These are phyloP conservation scores for Zaprionus africanus DNA, from an alignment of 1,140 invertebrate genomes.

Conservation along the genomic window DNA sequence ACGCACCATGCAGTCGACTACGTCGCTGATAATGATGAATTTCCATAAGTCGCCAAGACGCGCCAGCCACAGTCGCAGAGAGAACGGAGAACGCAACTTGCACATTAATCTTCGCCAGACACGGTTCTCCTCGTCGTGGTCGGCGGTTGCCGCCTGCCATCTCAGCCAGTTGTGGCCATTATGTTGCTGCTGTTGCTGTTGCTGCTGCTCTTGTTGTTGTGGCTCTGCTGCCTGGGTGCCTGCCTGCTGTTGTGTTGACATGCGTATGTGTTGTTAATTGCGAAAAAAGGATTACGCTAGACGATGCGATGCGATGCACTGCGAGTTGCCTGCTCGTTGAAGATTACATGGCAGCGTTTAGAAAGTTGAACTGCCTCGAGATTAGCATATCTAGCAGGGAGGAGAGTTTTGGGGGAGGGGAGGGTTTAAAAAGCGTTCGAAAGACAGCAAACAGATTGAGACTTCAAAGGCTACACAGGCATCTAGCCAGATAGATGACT, in stretches of 20 bases:
- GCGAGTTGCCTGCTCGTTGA: slow-evolving; percentile 32
- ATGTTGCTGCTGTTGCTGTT: slow-evolving; percentile 34
- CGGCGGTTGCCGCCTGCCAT: slow-evolving; percentile 21
- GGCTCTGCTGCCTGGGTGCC: slow-evolving; percentile 33
- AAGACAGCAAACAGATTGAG: slow-evolving; percentile 9
- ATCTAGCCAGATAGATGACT: neutral
- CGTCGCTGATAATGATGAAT: slow-evolving; percentile 74
- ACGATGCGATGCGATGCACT: slow-evolving; percentile 24
- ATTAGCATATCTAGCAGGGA: slow-evolving; percentile 50
- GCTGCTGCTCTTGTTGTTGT: slow-evolving; percentile 25
- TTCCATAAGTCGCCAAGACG: slow-evolving; percentile 78
- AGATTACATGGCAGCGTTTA: slow-evolving; percentile 70
- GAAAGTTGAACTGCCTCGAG: slow-evolving; percentile 73
- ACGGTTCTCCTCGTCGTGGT: slow-evolving; percentile 38
- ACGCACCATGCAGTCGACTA: slow-evolving; percentile 43
- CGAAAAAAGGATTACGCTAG: slow-evolving; percentile 73
- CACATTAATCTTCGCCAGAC: slow-evolving; percentile 79
- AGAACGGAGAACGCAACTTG: slow-evolving; percentile 65
- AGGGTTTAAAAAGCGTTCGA: neutral
- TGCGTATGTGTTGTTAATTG: slow-evolving; percentile 84
- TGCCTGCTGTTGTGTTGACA: slow-evolving; percentile 66
- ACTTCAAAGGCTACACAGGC: neutral
- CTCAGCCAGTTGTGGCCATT: slow-evolving; percentile 44
- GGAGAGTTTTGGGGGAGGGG: neutral
- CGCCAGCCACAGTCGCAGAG: slow-evolving; percentile 36